Base-by-base conservation (phyloP, 2,888 invertebrate species). In the Esperia sulphurella region DNA sequence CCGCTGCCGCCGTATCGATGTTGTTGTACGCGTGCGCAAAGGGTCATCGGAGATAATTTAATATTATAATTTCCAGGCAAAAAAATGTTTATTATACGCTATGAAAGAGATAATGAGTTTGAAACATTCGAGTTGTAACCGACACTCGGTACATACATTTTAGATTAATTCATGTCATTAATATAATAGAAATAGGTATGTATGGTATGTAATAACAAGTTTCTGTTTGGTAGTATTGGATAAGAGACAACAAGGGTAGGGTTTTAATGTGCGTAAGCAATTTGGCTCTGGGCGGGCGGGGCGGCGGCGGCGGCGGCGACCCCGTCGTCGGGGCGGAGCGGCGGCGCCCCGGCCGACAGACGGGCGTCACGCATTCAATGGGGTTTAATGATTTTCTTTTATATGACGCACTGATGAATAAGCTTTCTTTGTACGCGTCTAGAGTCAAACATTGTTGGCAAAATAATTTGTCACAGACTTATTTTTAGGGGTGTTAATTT, bases 1-100 rank as follows among this genome's bases (percentile, higher is more conserved):
- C 43, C 41, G 42, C 40, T 41, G 46, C 47, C 42, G 47, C 37
- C 43, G 45, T 49, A 50, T 50, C 50, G 41, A 40, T 48, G 45
- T 48, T 48, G 14, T 8, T 12, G 39, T 42, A 14, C 48, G 51
- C 50, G 46, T 46, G 49, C 41, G 41, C 49, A 28, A 28, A 46
- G 31, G 39, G 37, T 33, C 49, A 45, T 43, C 42, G 30, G 30
- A 33, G 39, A 49, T 21, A 39, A 46, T 50, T 29, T 30, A 12
- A 43, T 43, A 35, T 42, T 49, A 29, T 45, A 30, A 2, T 39
- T 14, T 12, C 2, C 14, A 43, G 29, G 38, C 21, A 37, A 14
- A 30, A 28, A 21, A 43, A 42, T 41, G 45, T 46, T 14, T 46
- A 41, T 41, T 46, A 21, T 3, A 21, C 21, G 21, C 21, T 21